Conservation (phyloP, 92 coral and sea anemone genomes). For the Phenganax stokvisi region DNA sequence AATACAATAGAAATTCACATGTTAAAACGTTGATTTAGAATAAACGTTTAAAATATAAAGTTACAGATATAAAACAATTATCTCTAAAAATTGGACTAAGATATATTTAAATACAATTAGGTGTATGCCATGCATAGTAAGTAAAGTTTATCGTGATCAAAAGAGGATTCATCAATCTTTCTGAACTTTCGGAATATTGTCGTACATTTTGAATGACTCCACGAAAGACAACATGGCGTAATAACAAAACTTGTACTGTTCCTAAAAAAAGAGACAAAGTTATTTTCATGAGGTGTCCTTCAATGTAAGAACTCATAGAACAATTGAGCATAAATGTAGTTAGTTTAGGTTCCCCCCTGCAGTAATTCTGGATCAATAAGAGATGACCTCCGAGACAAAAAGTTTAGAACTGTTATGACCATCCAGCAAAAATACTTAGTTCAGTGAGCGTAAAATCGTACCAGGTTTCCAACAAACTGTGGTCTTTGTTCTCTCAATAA, state of each 20-base stretch:
- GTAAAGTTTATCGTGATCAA: background rate
- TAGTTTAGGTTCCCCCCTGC: too few species aligned
- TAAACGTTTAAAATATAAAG: too few species aligned
- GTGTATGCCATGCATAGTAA: too few species aligned
- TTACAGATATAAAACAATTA: too few species aligned
- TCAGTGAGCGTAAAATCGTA: background rate
- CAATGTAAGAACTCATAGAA: too few species aligned
- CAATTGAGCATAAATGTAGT: too few species aligned
- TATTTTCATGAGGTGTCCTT: too few species aligned
- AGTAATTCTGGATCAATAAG: background rate
- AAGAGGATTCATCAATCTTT: background rate
- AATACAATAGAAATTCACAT: too few species aligned
- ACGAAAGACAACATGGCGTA: background rate
- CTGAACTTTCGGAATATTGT: background rate
- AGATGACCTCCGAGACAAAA: background rate
- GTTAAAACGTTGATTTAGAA: too few species aligned
- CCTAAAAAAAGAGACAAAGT: background rate
- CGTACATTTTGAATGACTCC: slow-evolving; percentile 5
- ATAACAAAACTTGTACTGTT: slow-evolving; percentile 5
- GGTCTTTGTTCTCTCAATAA: slow-evolving; percentile 23
- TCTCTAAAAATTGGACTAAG: too few species aligned
- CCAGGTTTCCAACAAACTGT: slow-evolving; percentile 32
- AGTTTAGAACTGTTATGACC: background rate
- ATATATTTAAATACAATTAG: too few species aligned
- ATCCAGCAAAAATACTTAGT: too few species aligned